These are phyloP conservation scores for Oreochromis mossambicus DNA, from an alignment of 2,797 vertebrate species.

Conservation along the genomic window DNA sequence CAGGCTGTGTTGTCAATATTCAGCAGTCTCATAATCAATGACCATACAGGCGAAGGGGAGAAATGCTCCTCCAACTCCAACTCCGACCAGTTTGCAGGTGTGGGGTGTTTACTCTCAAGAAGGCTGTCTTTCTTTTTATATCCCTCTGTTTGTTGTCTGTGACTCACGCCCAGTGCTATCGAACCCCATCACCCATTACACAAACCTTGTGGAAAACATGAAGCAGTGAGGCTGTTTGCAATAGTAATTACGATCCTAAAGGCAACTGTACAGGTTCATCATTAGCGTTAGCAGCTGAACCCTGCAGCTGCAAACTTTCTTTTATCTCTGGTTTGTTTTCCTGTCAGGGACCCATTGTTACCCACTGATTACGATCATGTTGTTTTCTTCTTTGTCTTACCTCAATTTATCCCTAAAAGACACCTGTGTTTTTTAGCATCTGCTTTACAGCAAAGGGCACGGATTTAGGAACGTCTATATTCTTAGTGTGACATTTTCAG, in stretches of 20 bases:
- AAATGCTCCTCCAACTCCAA: slow-evolving; percentile 1
- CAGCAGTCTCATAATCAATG: slow-evolving; percentile 48
- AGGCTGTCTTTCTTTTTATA: slow-evolving; percentile 6
- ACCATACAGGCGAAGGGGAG: slow-evolving; percentile 16
- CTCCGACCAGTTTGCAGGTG: slow-evolving; percentile 20
- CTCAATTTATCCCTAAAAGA: background rate
- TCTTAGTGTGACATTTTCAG: slow-evolving; percentile 50
- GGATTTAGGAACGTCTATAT: slow-evolving; percentile 27
- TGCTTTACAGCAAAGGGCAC: background rate
- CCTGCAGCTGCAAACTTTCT: background rate
- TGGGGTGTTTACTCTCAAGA: background rate
- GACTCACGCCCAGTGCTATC: background rate
- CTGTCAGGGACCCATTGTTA: background rate
- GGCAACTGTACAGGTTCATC: background rate
- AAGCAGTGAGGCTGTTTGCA: background rate
- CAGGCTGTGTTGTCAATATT: slow-evolving; percentile 39
- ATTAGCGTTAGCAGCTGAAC: background rate
- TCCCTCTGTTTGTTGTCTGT: slow-evolving; percentile 4
- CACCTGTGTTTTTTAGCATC: background rate
- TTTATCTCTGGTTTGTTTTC: background rate
- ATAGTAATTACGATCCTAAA: background rate
- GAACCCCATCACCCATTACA: background rate
- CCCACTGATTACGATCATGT: background rate
- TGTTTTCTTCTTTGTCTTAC: background rate
- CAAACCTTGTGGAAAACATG: background rate